A percentile compares a stretch with the other conserved stretches of the same genome.
Conservation (phyloP, 1,140 invertebrate species). For the Drosophila repletoides region DNA sequence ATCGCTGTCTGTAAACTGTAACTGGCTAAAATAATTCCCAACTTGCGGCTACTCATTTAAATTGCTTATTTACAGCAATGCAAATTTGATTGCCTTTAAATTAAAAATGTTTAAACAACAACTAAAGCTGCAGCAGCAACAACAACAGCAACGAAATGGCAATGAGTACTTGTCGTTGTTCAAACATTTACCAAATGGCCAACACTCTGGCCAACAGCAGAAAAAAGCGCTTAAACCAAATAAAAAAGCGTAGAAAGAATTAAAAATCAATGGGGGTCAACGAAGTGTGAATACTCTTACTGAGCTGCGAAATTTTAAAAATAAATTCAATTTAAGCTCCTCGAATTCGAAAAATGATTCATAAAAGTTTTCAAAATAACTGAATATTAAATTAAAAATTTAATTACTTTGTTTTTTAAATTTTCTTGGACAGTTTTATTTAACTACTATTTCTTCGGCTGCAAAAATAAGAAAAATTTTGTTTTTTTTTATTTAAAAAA, state of each 20-base stretch:
- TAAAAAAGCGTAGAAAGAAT: conserved; percentile 15
- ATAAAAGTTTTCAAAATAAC: too few relatives aligned
- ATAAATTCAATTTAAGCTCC: background rate
- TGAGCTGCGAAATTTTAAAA: background rate
- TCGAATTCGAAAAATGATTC: too few relatives aligned
- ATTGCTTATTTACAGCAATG: conserved; percentile 72
- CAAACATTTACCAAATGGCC: conserved; percentile 71
- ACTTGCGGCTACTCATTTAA: conserved; percentile 53
- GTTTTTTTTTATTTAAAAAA: too few relatives aligned
- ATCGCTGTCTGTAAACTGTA: conserved; percentile 15
- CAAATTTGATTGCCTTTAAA: conserved; percentile 70
- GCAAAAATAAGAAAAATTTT: too few relatives aligned
- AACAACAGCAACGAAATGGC: conserved; percentile 40
- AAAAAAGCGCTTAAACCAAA: conserved; percentile 6
- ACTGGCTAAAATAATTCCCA: conserved; percentile 23
- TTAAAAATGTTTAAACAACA: conserved; percentile 37
- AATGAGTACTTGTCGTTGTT: conserved; percentile 64
- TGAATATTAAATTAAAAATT: too few relatives aligned
- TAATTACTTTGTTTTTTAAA: too few relatives aligned
- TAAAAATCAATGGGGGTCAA: conserved; percentile 1
- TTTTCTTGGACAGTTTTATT: too few relatives aligned
- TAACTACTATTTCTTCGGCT: too few relatives aligned
- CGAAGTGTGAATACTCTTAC: background rate
- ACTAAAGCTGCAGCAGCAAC: conserved; percentile 5
- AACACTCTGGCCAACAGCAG: conserved; percentile 19